A percentile compares a stretch with the other conserved stretches of the same genome.
These are phyloP conservation scores for Pectinophora gossypiella DNA, from an alignment of 1,140 invertebrate genomes.

Conservation along the genomic window DNA sequence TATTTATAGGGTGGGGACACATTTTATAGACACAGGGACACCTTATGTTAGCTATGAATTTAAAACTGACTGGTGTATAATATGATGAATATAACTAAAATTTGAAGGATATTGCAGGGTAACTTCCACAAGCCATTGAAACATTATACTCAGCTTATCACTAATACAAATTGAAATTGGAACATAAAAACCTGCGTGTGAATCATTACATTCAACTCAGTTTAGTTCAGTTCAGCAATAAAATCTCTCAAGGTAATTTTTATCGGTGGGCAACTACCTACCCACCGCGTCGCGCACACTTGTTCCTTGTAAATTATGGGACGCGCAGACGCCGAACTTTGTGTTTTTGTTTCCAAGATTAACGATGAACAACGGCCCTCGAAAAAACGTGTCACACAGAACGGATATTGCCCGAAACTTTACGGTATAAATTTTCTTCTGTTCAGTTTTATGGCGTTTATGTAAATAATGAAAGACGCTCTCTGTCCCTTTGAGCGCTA, in stretches of 20 bases:
- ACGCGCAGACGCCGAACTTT: conserved; percentile 50
- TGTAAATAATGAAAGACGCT: conserved; percentile 40
- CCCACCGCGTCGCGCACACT: conserved; percentile 43
- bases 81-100: too few relatives aligned
- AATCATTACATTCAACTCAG: neutral
- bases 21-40: too few relatives aligned
- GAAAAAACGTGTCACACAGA: conserved; percentile 60
- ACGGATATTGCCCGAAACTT: conserved; percentile 57
- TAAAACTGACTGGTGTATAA: too few relatives aligned
- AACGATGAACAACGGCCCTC: conserved; percentile 62
- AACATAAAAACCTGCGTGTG: neutral
- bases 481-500: conserved; percentile 10
- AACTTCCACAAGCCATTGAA: too few relatives aligned
- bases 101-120: too few relatives aligned
- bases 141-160: too few relatives aligned
- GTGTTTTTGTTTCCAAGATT: conserved; percentile 67
- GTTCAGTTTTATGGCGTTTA: conserved; percentile 39
- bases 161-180: too few relatives aligned
- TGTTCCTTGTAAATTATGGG: conserved; percentile 58
- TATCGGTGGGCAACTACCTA: conserved; percentile 15
- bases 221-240: neutral
- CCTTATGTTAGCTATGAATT: too few relatives aligned
- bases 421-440: conserved; percentile 49
- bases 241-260: conserved; percentile 24
- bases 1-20: too few relatives aligned